These are phyloP conservation scores for Eupithecia tripunctaria DNA, from an alignment of 2,888 invertebrate species.

Conservation along the genomic window DNA sequence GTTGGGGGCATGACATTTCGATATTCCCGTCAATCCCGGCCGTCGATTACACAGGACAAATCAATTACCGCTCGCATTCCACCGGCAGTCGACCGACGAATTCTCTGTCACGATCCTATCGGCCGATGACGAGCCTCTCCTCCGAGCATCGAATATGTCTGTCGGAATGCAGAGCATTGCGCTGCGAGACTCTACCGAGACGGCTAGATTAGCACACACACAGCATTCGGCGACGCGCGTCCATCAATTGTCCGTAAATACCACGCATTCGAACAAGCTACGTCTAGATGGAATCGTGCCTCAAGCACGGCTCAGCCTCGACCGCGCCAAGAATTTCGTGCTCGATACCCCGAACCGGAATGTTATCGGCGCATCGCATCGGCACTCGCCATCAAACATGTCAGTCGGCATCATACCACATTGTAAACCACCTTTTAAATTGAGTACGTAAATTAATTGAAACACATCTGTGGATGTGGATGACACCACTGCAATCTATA, in stretches of 20 bases:
- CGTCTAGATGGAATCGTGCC: constrained; percentile 63
- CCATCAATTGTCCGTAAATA: constrained; percentile 76
- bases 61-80: constrained; percentile 83
- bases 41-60: constrained; percentile 82
- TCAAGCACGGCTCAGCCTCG: constrained; percentile 58
- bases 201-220: constrained; percentile 68
- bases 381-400: constrained; percentile 69
- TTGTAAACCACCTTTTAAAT: constrained; percentile 75
- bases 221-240: constrained; percentile 74
- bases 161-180: constrained; percentile 62
- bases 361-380: constrained; percentile 81
- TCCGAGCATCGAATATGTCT: constrained; percentile 50
- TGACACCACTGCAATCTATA: constrained; percentile 52
- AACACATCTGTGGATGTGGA: constrained; percentile 57
- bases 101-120: constrained; percentile 81
- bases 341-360: constrained; percentile 77
- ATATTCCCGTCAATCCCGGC: constrained; percentile 76
- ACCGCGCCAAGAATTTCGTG: constrained; percentile 78
- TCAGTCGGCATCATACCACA: constrained; percentile 68
- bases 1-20: constrained; percentile 63
- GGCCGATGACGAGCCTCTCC: constrained; percentile 72
- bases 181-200: constrained; percentile 33
- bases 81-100: constrained; percentile 75
- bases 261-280: constrained; percentile 70
- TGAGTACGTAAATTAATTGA: constrained; percentile 65